A percentile compares a stretch with the other conserved stretches of the same genome.
phyloP scores from a whole-genome alignment of 2,888 invertebrate genomes.

The Dinocampus coccinellae region DNA sequence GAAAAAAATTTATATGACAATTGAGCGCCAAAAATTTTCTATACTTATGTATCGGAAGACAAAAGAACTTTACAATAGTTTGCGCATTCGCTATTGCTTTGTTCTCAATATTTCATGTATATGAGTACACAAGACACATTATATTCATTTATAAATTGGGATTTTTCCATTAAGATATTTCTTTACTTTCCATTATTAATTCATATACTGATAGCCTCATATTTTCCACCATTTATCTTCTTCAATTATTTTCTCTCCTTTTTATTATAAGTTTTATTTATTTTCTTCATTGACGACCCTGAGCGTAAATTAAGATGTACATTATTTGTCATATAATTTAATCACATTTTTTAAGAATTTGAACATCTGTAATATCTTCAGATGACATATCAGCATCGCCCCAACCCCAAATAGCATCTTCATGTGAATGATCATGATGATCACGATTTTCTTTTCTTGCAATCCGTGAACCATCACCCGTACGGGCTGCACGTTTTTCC shows the following conservation, averaged over 20 bases:
- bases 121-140: not conserved
- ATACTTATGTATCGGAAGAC: slow-evolving; percentile 17
- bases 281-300: not conserved
- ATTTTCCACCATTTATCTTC: not conserved
- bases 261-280: not conserved
- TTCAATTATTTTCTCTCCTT: not conserved
- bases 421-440: slow-evolving; percentile 69
- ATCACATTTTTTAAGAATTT: slow-evolving; percentile 61
- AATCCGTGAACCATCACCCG: slow-evolving; percentile 78
- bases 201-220: not conserved
- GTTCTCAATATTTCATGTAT: not conserved
- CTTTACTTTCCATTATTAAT: not conserved
- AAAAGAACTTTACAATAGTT: not conserved
- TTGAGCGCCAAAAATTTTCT: not conserved
- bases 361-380: slow-evolving; percentile 74
- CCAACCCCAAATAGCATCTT: slow-evolving; percentile 82
- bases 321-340: slow-evolving; percentile 39
- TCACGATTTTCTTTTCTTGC: slow-evolving; percentile 62
- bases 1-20: not conserved
- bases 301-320: slow-evolving; percentile 1
- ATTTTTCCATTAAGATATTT: not conserved
- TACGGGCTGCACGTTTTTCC: slow-evolving; percentile 77
- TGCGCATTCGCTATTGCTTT: not conserved
- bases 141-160: too few relatives aligned
- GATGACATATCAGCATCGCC: slow-evolving; percentile 81